A percentile compares a stretch with the other conserved stretches of the same genome.
Evolutionary conservation across 2,113 vertebrate genomes (phyloP).

Genomic region (Nothoprocta pentlandii): DNA sequence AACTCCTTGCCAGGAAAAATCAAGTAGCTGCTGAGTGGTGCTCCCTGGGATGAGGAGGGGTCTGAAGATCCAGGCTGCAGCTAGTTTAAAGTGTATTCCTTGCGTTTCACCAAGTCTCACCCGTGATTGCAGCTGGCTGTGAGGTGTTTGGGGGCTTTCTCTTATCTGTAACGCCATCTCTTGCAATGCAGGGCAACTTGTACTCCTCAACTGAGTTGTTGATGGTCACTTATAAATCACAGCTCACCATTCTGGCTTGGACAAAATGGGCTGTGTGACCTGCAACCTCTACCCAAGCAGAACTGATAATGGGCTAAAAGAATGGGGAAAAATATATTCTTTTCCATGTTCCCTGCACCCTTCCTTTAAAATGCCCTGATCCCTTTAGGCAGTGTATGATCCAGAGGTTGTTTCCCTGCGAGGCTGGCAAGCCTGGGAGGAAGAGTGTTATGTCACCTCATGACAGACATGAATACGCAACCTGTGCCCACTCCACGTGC

Average conservation of each 20-base stretch:
- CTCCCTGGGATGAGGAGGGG: not conserved
- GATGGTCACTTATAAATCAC: slow-evolving; percentile 9
- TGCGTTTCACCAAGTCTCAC: not conserved
- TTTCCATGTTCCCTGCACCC: not conserved
- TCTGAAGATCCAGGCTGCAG: not conserved
- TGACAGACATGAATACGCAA: not conserved
- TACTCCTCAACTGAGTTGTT: not conserved
- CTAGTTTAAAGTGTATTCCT: not conserved
- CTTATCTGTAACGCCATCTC: not conserved
- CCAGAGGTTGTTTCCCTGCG: not conserved
- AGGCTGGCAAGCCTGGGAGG: not conserved
- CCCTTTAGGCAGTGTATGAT: not conserved
- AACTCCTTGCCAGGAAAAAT: not conserved
- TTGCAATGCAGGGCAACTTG: not conserved
- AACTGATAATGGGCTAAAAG: not conserved
- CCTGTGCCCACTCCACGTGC: not conserved
- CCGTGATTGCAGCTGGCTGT: not conserved
- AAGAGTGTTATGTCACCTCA: not conserved
- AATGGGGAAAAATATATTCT: not conserved
- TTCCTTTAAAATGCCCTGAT: not conserved
- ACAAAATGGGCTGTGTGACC: not conserved
- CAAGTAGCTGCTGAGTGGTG: fast-evolving
- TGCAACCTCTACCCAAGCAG: not conserved
- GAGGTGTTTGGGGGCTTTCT: not conserved
- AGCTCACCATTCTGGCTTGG: not conserved